Evolutionary conservation across 2,113 vertebrate species (phyloP).

Genomic region (Ginglymostoma cirratum): DNA sequence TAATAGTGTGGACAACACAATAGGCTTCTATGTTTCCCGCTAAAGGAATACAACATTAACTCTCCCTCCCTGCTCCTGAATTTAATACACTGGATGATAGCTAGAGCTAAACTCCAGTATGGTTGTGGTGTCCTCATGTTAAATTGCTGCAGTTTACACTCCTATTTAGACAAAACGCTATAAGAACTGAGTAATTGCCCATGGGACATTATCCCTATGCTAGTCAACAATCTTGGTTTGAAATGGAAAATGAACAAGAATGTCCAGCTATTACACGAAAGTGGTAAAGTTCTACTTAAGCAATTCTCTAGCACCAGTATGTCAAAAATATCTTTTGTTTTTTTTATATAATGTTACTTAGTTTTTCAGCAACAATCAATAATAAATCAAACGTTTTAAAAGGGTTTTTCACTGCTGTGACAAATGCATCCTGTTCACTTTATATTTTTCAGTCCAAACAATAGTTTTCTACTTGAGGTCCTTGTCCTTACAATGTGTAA

Average conservation of each 20-base stretch:
- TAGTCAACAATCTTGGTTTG: background rate
- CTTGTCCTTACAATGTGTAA: background rate
- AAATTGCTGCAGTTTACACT: background rate
- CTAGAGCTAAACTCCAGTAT: background rate
- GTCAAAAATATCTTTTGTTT: background rate
- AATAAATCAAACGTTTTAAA: background rate
- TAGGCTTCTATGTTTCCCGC: background rate
- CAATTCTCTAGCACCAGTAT: background rate
- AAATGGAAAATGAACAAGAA: background rate
- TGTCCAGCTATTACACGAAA: background rate
- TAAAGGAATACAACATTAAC: background rate
- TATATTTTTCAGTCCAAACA: slow-evolving; percentile 13
- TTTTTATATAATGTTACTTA: background rate
- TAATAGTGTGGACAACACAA: background rate
- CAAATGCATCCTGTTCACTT: background rate
- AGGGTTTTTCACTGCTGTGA: background rate
- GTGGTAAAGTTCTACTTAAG: background rate
- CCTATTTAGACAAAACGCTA: background rate
- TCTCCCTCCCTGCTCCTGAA: background rate
- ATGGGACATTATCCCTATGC: background rate
- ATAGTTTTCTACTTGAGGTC: background rate
- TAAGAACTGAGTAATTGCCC: background rate
- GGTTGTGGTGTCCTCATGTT: background rate
- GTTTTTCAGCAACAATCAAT: background rate
- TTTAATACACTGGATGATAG: background rate